Percentiles rank a stretch among this genome's conserved stretches.
Conservation (phyloP, 2,888 invertebrate species). For the Heliconius charithonia region DNA sequence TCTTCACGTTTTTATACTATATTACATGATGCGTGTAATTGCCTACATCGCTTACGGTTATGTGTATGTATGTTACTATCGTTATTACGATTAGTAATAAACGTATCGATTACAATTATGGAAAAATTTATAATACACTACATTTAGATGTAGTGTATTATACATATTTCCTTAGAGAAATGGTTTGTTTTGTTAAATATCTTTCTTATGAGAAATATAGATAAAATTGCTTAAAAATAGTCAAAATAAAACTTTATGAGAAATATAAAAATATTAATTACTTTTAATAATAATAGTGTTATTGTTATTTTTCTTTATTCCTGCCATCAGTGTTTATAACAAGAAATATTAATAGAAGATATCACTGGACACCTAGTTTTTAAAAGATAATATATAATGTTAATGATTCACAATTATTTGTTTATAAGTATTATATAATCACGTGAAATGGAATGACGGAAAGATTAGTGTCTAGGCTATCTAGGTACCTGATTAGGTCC, state of each 20-base stretch:
- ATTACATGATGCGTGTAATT: constrained; percentile 22
- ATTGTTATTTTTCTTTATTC: not conserved
- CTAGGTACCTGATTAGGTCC: constrained; percentile 1
- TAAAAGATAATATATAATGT: not conserved
- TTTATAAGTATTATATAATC: not conserved
- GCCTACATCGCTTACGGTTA: constrained; percentile 13
- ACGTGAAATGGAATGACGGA: not conserved
- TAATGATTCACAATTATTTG: not conserved
- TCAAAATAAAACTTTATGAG: not conserved
- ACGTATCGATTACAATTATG: constrained; percentile 13
- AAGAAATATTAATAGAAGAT: not conserved
- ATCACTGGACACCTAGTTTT: not conserved
- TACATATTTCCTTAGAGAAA: not conserved
- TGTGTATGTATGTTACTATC: too few species aligned
- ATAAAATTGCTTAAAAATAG: not conserved
- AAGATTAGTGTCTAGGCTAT: constrained; percentile 4
- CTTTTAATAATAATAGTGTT: not conserved
- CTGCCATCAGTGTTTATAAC: not conserved
- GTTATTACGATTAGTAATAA: not conserved
- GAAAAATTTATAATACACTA: not conserved
- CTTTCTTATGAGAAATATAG: not conserved
- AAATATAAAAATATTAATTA: not conserved
- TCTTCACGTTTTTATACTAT: not conserved
- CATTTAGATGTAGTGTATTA: not conserved
- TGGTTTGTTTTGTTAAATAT: not conserved